Conservation (phyloP, 2,888 invertebrate species). For the Lycia hirtaria region DNA sequence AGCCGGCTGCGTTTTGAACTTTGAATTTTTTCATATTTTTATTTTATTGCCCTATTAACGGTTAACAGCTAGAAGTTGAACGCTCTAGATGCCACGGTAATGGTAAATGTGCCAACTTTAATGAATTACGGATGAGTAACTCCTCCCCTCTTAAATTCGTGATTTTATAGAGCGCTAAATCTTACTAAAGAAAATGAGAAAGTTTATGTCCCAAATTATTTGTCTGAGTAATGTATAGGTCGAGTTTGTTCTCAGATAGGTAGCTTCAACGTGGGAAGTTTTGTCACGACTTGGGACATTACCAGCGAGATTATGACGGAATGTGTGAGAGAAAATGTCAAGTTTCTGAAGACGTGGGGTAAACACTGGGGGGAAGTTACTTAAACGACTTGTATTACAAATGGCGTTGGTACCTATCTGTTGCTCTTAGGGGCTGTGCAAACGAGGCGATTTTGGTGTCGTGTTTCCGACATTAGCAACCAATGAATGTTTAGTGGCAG, state of each 20-base stretch:
- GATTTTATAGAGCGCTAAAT: constrained; percentile 76
- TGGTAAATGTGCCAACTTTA: constrained; percentile 76
- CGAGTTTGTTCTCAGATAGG: constrained; percentile 26
- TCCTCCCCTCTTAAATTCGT: constrained; percentile 71
- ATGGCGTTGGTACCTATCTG: constrained; percentile 17
- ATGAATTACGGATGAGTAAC: constrained; percentile 81
- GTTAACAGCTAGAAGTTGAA: constrained; percentile 65
- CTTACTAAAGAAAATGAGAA: constrained; percentile 69
- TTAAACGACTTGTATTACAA: constrained; percentile 13
- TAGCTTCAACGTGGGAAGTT: constrained; percentile 35
- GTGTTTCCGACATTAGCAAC: no score
- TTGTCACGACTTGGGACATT: constrained; percentile 33
- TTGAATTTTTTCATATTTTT: constrained; percentile 66
- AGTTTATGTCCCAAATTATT: constrained; percentile 63
- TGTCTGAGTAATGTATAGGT: constrained; percentile 44
- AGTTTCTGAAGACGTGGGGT: constrained; percentile 24
- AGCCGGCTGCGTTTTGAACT: constrained; percentile 46
- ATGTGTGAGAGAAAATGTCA: constrained; percentile 31
- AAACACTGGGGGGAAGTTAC: constrained; percentile 20
- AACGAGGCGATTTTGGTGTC: no score
- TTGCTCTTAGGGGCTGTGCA: no score
- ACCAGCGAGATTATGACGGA: constrained; percentile 32
- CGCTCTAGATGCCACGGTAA: constrained; percentile 69
- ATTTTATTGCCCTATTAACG: constrained; percentile 78
- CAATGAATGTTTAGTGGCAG: no score